Evolutionary conservation across 2,113 vertebrate genomes (phyloP).

Genomic region (Carettochelys insculpta): DNA sequence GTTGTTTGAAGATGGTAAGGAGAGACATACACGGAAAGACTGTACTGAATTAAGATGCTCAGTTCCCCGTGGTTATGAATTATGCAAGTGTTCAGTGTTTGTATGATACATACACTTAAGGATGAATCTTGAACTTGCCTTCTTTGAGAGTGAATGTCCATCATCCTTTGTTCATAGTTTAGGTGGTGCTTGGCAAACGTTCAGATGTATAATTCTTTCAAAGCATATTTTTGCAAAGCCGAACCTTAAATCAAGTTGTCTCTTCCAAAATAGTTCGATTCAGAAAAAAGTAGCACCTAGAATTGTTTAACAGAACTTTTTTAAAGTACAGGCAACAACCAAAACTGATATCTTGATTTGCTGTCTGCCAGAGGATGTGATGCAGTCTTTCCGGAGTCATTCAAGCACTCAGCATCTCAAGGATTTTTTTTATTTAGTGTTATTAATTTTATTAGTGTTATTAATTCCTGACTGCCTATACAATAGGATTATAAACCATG

Average conservation of each 20-base stretch:
- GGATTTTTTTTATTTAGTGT: not conserved
- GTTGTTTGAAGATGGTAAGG: not conserved
- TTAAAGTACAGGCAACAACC: not conserved
- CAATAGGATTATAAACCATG: not conserved
- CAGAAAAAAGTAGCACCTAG: not conserved
- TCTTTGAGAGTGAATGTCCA: not conserved
- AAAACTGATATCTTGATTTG: not conserved
- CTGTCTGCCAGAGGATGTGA: not conserved
- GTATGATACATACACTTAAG: not conserved
- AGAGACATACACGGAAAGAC: not conserved
- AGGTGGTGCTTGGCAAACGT: not conserved
- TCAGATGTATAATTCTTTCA: not conserved
- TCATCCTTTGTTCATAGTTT: not conserved
- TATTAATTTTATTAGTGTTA: not conserved
- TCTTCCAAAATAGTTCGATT: not conserved
- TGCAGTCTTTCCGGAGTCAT: not conserved
- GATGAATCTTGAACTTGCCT: not conserved
- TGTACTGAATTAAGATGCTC: not conserved
- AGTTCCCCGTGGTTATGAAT: not conserved
- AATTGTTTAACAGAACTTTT: not conserved
- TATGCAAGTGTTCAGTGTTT: not conserved
- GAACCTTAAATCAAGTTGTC: not conserved
- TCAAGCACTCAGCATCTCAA: not conserved
- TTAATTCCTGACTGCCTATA: not conserved
- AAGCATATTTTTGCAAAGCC: not conserved